Evolutionary conservation across 2,888 invertebrate genomes (phyloP).

Genomic region (Lumbricus terrestris): DNA sequence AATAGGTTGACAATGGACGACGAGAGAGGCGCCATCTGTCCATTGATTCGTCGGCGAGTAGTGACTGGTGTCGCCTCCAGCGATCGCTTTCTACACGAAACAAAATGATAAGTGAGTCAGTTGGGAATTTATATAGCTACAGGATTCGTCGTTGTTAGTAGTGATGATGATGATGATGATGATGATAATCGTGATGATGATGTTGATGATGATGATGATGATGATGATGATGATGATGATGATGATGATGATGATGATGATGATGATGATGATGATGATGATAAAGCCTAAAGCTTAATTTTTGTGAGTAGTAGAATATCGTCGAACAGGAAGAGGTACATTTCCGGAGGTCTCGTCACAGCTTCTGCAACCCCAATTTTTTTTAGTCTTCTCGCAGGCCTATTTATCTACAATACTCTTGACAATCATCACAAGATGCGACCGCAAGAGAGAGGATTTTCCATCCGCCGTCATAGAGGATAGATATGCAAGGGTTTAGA

Average conservation of each 20-base stretch:
- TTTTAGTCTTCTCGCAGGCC: too few relatives aligned
- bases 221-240: too few relatives aligned
- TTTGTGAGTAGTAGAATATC: constrained; percentile 67
- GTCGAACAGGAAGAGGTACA: constrained; percentile 67
- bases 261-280: background rate
- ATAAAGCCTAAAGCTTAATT: constrained; percentile 58
- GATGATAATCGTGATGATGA: too few relatives aligned
- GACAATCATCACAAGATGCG: too few relatives aligned
- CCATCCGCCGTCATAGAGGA: too few relatives aligned
- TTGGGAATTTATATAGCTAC: too few relatives aligned
- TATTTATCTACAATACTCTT: too few relatives aligned
- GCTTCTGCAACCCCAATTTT: too few relatives aligned
- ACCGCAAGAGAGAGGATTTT: too few relatives aligned
- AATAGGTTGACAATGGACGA: constrained; percentile 62
- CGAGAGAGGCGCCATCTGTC: constrained; percentile 48
- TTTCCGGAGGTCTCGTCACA: constrained; percentile 63
- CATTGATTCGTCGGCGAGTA: background rate
- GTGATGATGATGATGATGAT: background rate
- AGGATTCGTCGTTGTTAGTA: background rate
- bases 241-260: too few relatives aligned
- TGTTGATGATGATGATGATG: too few relatives aligned
- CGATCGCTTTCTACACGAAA: background rate
- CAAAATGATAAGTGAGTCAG: background rate
- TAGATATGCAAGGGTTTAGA: too few relatives aligned
- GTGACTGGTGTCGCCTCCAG: background rate